Evolutionary conservation across 1,140 invertebrate species (phyloP), one percentile per base, ranked within the genome.

Genomic region (Lithobius niger): DNA sequence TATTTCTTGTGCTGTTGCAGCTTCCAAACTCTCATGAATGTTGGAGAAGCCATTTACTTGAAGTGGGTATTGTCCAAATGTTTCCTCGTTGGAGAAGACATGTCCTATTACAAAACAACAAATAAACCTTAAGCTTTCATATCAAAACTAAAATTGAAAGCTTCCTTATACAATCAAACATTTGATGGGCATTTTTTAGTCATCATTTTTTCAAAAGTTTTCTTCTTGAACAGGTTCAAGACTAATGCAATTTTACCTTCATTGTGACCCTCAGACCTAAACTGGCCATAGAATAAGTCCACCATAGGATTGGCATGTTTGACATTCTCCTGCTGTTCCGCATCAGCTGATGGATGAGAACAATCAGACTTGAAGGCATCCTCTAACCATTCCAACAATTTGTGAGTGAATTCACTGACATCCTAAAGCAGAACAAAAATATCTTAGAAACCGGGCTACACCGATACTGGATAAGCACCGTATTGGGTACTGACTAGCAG

Each of bases 331-430:
- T 6, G 6, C 6, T 36, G 6, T 18, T 21, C 4, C 13, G 24
- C 24, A 49, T 3, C 3, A 16, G 51, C 36, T 4, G 28, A 6
- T 10, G 51, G 13, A 6, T 6, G n/a, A 22, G 27, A 4, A 27
- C 28, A 24, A 25, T 25, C 26, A 16, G 36, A 51, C 56, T 70
- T 72, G 58, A 73, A 76, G 45, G 73, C 74, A 60, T 73, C 72
- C 62, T 76, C 74, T 42, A 75, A 59, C 69, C 73, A 72, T 51
- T 75, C 73, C 27, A 76, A 60, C 6, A 76, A 60, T 56, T 75
- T 75, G 61, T 75, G 73, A 54, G 72, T 73, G 58, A 75, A 75
- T 60, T 76, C 74, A 61, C 72, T 75, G 2, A 75, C 72, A 65
- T 76, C 74, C 67, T 76, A 61, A 26, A 67, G 66, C 21, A n/a